Conservation (phyloP, 2,888 invertebrate genomes). For the Drosophila borealis region DNA sequence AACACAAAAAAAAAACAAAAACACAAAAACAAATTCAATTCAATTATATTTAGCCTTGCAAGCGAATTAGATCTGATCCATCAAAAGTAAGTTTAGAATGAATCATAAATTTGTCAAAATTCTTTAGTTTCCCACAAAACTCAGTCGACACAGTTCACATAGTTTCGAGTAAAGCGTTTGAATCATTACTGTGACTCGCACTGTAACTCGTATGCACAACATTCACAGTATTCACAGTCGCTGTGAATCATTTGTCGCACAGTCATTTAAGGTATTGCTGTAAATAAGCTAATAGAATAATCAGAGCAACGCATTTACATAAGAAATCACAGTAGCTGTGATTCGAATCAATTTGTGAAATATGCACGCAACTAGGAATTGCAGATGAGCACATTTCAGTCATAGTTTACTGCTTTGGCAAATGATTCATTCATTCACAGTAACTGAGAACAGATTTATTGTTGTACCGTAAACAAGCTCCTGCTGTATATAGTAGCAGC, state of each 20-base stretch:
- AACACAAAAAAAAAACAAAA: conserved; percentile 10
- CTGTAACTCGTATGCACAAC: neutral
- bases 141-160: neutral
- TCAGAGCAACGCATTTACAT: too few relatives aligned
- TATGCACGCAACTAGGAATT: neutral
- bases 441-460: neutral
- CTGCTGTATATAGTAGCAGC: neutral
- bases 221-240: conserved; percentile 17
- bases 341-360: neutral
- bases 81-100: conserved; percentile 79
- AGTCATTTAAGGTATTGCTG: neutral
- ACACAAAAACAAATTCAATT: conserved; percentile 23
- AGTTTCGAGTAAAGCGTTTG: neutral
- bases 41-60: conserved; percentile 75
- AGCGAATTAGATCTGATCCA: conserved; percentile 75
- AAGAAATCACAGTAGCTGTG: neutral
- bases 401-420: neutral
- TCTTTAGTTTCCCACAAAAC: conserved; percentile 12
- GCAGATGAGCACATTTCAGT: neutral
- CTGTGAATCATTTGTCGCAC: conserved; percentile 14
- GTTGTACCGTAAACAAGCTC: neutral
- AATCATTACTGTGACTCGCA: conserved; percentile 2
- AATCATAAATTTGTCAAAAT: conserved; percentile 22
- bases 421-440: conserved; percentile 5
- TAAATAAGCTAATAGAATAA: neutral